phyloP scores from a whole-genome alignment of 2,888 invertebrate species.

The Cerastis rubricosa region DNA sequence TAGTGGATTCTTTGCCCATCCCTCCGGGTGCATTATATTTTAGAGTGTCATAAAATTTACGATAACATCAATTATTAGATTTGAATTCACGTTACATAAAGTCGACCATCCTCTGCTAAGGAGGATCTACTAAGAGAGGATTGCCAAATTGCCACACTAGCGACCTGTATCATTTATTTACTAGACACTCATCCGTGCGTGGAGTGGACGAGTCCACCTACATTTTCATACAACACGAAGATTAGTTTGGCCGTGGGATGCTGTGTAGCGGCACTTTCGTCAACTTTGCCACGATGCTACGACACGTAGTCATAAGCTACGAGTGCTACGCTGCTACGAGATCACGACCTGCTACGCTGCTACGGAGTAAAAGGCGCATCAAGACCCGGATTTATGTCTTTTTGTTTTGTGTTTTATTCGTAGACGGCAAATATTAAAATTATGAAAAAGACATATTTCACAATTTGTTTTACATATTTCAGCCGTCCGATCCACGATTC shows the following conservation, averaged over 20 bases:
- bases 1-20: too few species aligned
- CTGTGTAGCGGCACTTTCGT: background rate
- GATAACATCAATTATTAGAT: background rate
- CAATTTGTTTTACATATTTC: too few species aligned
- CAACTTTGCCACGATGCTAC: background rate
- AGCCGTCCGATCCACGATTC: too few species aligned
- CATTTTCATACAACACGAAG: background rate
- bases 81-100: background rate
- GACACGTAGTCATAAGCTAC: background rate
- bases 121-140: background rate
- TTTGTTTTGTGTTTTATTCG: too few species aligned
- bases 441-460: too few species aligned
- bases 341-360: background rate
- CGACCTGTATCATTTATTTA: background rate
- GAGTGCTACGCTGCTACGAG: constrained; percentile 10
- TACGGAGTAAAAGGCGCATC: background rate
- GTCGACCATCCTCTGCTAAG: background rate
- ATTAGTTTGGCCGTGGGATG: background rate
- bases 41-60: background rate
- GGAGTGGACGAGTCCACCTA: background rate
- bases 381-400: too few species aligned
- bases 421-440: too few species aligned
- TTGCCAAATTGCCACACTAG: background rate
- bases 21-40: background rate
- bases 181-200: too few species aligned